Conservation (phyloP, 1,140 invertebrate genomes). For the Periplaneta americana region DNA sequence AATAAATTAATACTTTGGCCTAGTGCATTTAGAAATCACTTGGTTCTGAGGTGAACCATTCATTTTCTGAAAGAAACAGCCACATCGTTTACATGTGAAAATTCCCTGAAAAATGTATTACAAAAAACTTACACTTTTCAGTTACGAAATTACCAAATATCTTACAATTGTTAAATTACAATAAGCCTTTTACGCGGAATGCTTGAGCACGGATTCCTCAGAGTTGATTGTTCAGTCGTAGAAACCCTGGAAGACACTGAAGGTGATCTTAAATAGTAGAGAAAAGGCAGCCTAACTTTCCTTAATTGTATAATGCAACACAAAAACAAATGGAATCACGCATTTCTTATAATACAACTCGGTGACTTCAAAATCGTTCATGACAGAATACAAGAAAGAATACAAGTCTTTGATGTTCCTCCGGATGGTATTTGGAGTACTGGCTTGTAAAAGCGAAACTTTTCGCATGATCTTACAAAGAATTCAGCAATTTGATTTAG, state of each 20-base stretch:
- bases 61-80: constrained; percentile 15
- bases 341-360: constrained; percentile 11
- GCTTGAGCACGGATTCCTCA: background rate
- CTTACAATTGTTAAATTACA: constrained; percentile 13
- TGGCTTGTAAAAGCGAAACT: background rate
- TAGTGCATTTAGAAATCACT: constrained; percentile 26
- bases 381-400: constrained; percentile 6
- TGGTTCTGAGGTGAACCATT: constrained; percentile 1
- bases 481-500: too few relatives aligned
- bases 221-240: background rate
- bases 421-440: background rate
- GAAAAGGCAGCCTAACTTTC: constrained; percentile 14
- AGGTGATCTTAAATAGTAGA: constrained; percentile 1
- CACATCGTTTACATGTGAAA: constrained; percentile 17
- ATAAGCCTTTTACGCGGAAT: constrained; percentile 4
- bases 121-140: constrained; percentile 18
- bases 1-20: constrained; percentile 48
- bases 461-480: too few relatives aligned
- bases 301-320: background rate
- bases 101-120: constrained; percentile 21
- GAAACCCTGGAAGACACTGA: background rate
- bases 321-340: constrained; percentile 8
- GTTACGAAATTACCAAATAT: constrained; percentile 15
- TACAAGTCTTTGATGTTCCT: background rate
- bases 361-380: constrained; percentile 8